Conservation (phyloP, 2,797 vertebrate species). For the Fringilla coelebs region DNA sequence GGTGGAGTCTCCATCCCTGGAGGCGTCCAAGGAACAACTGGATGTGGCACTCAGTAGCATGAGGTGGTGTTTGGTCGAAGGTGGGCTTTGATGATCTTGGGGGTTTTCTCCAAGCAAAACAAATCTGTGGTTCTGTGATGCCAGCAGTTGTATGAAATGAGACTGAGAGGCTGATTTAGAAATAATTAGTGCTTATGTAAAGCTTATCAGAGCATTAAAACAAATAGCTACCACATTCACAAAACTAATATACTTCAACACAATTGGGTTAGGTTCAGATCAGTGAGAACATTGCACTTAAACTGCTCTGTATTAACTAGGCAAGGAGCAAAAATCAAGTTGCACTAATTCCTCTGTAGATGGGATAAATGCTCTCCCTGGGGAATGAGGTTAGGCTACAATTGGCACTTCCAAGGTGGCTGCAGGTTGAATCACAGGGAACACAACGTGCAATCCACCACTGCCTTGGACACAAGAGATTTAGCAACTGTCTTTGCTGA, state of each 20-base stretch:
- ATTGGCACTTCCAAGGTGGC: neutral
- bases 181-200: neutral
- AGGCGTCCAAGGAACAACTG: neutral
- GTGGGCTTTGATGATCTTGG: rapidly evolving
- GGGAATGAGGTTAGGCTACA: neutral
- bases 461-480: neutral
- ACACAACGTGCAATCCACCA: neutral
- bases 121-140: neutral
- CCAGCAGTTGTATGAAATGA: neutral
- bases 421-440: neutral
- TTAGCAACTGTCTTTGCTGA: neutral
- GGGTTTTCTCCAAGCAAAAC: neutral
- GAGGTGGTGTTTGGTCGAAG: neutral
- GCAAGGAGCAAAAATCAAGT: neutral
- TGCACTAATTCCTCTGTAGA: neutral
- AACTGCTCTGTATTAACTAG: neutral
- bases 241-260: neutral
- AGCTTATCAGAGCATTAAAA: neutral
- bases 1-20: neutral
- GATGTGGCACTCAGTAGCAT: rapidly evolving
- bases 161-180: neutral
- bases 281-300: neutral
- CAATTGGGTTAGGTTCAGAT: neutral
- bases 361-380: neutral
- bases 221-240: neutral